These are phyloP conservation scores for Sorex araneus DNA, from an alignment of 2,113 vertebrate genomes.

Conservation along the genomic window DNA sequence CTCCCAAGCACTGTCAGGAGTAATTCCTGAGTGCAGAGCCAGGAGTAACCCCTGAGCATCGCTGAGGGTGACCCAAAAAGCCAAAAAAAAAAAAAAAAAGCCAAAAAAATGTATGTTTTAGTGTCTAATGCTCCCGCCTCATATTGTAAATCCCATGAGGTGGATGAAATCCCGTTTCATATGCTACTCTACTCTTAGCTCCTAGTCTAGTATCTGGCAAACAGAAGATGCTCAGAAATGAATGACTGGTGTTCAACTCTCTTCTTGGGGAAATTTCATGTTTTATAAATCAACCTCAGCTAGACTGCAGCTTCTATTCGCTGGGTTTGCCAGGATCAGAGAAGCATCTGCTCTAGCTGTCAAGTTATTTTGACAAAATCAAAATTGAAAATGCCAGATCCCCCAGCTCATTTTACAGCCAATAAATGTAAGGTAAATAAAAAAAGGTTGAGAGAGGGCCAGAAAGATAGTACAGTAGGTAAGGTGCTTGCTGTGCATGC, in stretches of 20 bases:
- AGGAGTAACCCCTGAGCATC: too few species aligned
- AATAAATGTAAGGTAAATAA: conserved; percentile 55
- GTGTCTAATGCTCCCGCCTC: not conserved
- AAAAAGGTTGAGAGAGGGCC: conserved; percentile 13
- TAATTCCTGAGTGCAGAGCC: too few species aligned
- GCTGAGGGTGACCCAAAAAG: too few species aligned
- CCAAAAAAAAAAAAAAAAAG: too few species aligned
- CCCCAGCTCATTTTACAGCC: not conserved
- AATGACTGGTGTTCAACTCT: not conserved
- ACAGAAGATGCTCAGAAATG: not conserved
- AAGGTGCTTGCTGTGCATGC: too few species aligned
- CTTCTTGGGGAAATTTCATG: not conserved
- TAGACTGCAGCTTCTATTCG: not conserved
- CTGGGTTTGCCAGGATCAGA: conserved; percentile 5
- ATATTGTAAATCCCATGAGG: conserved; percentile 20
- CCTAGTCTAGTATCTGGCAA: not conserved
- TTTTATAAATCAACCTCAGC: conserved; percentile 38
- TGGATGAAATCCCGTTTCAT: conserved; percentile 1
- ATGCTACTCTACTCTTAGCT: not conserved
- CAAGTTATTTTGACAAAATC: conserved; percentile 23
- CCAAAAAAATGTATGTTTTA: conserved; percentile 16
- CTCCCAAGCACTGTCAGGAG: too few species aligned
- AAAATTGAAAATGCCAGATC: conserved; percentile 43
- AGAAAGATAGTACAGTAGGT: not conserved
- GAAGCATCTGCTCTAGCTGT: not conserved